Conservation (phyloP, 2,888 invertebrate species). For the Antheraea assamensis region DNA sequence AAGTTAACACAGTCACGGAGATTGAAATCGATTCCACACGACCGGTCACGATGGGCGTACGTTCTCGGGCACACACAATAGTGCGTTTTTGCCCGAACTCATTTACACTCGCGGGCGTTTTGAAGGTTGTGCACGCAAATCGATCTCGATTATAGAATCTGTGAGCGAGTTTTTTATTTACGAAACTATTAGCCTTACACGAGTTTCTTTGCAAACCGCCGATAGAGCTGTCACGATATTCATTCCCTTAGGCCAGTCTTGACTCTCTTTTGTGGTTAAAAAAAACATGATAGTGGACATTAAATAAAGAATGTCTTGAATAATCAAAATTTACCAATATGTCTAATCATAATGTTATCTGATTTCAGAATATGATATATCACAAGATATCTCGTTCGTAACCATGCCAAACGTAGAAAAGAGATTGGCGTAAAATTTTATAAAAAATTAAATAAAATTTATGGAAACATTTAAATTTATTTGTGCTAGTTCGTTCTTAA, state of each 20-base stretch:
- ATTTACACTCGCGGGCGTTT: constrained; percentile 19
- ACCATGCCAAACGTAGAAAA: neutral
- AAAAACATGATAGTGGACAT: neutral
- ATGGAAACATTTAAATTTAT: neutral
- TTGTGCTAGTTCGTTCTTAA: neutral
- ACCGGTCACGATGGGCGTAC: constrained; percentile 38
- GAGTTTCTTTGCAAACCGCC: neutral
- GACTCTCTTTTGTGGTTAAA: neutral
- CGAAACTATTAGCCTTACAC: neutral
- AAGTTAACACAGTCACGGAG: constrained; percentile 28
- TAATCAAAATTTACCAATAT: neutral
- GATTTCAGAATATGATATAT: neutral
- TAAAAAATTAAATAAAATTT: too few species aligned
- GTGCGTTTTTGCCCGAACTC: constrained; percentile 32
- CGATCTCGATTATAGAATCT: constrained; percentile 8
- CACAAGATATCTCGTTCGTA: neutral
- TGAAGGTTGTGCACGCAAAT: constrained; percentile 18
- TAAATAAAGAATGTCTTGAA: neutral
- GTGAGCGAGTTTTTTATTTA: constrained; percentile 1
- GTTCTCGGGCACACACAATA: constrained; percentile 40
- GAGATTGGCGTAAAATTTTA: neutral
- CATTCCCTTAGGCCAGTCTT: neutral
- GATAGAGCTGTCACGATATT: neutral
- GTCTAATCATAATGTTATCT: neutral
- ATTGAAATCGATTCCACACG: constrained; percentile 54